Base-by-base conservation (phyloP, 2,797 vertebrate genomes). In the Melopsittacus undulatus region DNA sequence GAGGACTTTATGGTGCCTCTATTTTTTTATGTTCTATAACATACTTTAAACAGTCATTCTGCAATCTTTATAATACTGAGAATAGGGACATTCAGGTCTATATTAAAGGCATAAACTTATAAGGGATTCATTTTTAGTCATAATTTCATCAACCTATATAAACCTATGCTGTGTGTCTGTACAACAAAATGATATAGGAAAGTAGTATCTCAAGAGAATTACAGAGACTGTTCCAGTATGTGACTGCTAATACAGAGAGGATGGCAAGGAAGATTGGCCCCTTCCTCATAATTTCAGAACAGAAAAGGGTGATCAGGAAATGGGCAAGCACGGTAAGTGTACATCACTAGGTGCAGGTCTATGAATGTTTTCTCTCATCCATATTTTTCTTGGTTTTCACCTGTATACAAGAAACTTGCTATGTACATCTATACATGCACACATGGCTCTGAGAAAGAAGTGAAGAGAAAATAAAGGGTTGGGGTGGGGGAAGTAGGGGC, bases 121-220 rank as follows among this genome's bases (percentile, higher is more conserved):
- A 52, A 64, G 7, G 14, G 9, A 51, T 54, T 10, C 2, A 57
- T 43, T 63, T 85, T 85, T 22, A 61, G 9, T 52, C 0, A 0
- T 64, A n/a, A 61, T 15, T 77, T 29, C 38, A 32, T 66, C 87
- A 92, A 63, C 7, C 10, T 74, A 19, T 45, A n/a, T 12, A 54
- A 90, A 56, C 14, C 7, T 54, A 4, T 7, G 1, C n/a, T 75
- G 17, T 1, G 6, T 61, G 21, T 61, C 36, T 70, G 24, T 38
- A 64, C 10, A 63, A 24, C 15, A 30, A 63, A 79, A 80, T 51
- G 16, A 3, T 29, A 38, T 4, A 9, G 32, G 22, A 49, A 23
- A 75, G 10, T 11, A 38, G 14, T 66, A 30, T 62, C 57, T 64
- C 51, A 15, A 36, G 23, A 84, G 12, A 89, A 59, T 79, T 89